phyloP scores from a whole-genome alignment of 2,888 invertebrate genomes.

The Dione juno region DNA sequence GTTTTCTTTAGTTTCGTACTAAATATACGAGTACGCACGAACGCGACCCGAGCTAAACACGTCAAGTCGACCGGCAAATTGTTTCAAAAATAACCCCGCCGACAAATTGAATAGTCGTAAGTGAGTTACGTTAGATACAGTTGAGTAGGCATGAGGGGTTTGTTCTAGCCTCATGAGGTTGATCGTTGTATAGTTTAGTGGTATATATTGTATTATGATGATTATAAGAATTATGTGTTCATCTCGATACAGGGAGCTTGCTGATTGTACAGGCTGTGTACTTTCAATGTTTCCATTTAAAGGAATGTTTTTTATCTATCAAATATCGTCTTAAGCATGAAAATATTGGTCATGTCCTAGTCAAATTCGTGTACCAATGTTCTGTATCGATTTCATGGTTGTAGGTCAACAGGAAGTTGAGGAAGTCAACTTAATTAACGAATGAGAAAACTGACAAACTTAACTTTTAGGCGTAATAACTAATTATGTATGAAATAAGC shows the following conservation, averaged over 20 bases:
- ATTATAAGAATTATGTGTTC: neutral
- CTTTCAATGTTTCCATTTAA: too few species aligned
- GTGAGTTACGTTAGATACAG: conserved; percentile 55
- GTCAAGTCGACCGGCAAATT: conserved; percentile 57
- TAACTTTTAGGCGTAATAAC: too few species aligned
- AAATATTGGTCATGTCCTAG: too few species aligned
- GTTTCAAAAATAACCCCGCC: conserved; percentile 58
- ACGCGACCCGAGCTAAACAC: conserved; percentile 49
- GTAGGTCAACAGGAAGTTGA: too few species aligned
- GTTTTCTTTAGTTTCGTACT: conserved; percentile 37
- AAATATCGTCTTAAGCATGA: too few species aligned
- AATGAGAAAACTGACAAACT: too few species aligned
- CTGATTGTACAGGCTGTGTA: neutral
- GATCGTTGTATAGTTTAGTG: conserved; percentile 15
- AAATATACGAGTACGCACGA: conserved; percentile 54
- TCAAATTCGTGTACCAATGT: too few species aligned
- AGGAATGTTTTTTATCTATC: too few species aligned
- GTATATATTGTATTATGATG: neutral
- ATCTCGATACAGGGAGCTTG: neutral
- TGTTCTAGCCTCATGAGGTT: conserved; percentile 41
- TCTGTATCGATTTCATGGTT: too few species aligned
- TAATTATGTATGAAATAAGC: too few species aligned
- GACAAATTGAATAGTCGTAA: conserved; percentile 60
- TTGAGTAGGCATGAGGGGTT: conserved; percentile 46
- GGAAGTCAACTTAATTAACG: too few species aligned